These are phyloP conservation scores for Sceloporus tristichus DNA, from an alignment of 2,113 vertebrate genomes.

Conservation along the genomic window DNA sequence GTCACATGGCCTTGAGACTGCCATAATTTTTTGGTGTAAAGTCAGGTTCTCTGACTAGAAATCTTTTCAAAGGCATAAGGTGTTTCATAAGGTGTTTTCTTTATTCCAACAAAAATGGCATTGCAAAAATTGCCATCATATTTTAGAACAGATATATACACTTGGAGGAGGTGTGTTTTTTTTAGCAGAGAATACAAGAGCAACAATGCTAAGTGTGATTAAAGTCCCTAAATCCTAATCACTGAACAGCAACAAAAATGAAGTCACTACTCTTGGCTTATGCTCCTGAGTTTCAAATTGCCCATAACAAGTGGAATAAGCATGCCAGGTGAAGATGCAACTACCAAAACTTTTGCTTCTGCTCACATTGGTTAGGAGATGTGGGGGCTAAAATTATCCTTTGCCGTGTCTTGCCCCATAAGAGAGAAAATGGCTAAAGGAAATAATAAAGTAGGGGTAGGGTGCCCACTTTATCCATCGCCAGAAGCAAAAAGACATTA, in stretches of 20 bases:
- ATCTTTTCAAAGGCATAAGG: not conserved
- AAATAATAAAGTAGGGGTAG: too few relatives aligned
- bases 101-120: too few relatives aligned
- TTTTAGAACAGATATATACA: not conserved
- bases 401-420: too few relatives aligned
- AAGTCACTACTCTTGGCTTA: not conserved
- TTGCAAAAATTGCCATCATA: not conserved
- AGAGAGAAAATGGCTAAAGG: not conserved
- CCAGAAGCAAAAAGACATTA: too few relatives aligned
- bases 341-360: not conserved
- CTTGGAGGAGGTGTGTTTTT: not conserved
- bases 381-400: too few relatives aligned
- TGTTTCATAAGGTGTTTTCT: too few relatives aligned
- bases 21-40: not conserved
- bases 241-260: not conserved
- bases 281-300: not conserved
- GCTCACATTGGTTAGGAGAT: not conserved
- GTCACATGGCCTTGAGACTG: fast-evolving
- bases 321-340: not conserved
- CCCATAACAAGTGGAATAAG: not conserved
- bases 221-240: not conserved
- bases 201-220: not conserved
- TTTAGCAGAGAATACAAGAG: not conserved
- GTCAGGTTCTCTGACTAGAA: not conserved
- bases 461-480: too few relatives aligned